phyloP scores from a whole-genome alignment of 2,888 invertebrate species.

The Horisme vitalbata region DNA sequence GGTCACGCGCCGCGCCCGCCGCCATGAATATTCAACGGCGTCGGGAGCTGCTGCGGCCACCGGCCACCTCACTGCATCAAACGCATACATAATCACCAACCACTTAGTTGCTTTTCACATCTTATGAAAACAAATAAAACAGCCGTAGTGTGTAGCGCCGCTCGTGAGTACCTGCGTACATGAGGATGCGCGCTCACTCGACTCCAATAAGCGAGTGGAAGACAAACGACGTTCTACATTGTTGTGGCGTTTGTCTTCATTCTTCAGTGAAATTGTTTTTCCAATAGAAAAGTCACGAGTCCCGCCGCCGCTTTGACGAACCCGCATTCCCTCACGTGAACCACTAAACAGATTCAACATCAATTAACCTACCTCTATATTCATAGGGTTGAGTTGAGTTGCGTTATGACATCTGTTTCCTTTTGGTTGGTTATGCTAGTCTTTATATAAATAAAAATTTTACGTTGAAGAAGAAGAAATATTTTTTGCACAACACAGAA shows the following conservation, averaged over 20 bases:
- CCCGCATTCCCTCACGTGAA: not conserved
- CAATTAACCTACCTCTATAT: no score
- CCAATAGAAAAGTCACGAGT: slow-evolving; percentile 11
- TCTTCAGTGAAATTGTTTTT: slow-evolving; percentile 14
- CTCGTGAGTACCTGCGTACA: not conserved
- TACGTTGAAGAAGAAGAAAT: no score
- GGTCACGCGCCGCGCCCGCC: not conserved
- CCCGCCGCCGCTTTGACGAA: not conserved
- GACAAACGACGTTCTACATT: slow-evolving; percentile 14
- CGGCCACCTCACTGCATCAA: not conserved
- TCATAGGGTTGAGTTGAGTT: no score
- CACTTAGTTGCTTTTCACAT: no score
- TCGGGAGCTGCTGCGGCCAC: not conserved
- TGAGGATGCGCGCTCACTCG: not conserved
- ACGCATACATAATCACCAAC: not conserved
- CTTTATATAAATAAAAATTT: no score
- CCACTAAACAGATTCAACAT: not conserved
- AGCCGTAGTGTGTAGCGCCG: no score
- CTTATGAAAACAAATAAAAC: no score
- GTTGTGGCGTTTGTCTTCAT: slow-evolving; percentile 13
- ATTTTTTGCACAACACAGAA: no score
- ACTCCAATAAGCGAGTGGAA: slow-evolving; percentile 11
- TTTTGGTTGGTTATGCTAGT: no score
- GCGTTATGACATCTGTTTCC: no score
- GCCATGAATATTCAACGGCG: not conserved